phyloP scores from a whole-genome alignment of 1,140 invertebrate genomes.

The Cydia amplana region DNA sequence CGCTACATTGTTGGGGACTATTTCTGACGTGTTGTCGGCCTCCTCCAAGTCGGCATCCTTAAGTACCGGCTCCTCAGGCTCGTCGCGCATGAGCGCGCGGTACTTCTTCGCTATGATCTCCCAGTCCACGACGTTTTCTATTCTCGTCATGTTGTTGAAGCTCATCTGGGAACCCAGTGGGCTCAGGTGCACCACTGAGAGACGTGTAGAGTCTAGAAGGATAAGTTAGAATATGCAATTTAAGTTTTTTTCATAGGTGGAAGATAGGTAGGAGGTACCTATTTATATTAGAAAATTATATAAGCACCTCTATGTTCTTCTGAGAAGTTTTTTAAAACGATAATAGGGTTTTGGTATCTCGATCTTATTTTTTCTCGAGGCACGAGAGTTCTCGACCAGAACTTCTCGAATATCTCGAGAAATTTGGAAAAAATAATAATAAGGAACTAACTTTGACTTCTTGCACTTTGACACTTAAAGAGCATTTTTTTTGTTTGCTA shows the following conservation, averaged over 20 bases:
- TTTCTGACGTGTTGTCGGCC: constrained; percentile 70
- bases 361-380: no score
- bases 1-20: constrained; percentile 68
- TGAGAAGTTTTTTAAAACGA: no score
- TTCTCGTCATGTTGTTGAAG: constrained; percentile 86
- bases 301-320: not conserved
- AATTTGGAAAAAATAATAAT: no score
- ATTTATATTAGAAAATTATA: not conserved
- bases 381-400: no score
- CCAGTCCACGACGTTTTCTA: constrained; percentile 96
- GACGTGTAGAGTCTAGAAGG: constrained; percentile 84
- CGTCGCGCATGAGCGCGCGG: constrained; percentile 86
- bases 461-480: no score
- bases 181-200: constrained; percentile 88
- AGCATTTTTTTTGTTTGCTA: not conserved
- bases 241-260: not conserved
- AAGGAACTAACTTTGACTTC: no score
- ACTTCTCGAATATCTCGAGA: no score
- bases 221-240: not conserved
- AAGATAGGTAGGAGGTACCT: no score
- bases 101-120: constrained; percentile 93
- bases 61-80: constrained; percentile 80
- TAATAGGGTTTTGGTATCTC: no score
- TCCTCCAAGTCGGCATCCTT: constrained; percentile 78
- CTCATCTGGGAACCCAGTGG: constrained; percentile 91